Conservation (phyloP, 2,113 vertebrate genomes). For the Myotis lucifugus region DNA sequence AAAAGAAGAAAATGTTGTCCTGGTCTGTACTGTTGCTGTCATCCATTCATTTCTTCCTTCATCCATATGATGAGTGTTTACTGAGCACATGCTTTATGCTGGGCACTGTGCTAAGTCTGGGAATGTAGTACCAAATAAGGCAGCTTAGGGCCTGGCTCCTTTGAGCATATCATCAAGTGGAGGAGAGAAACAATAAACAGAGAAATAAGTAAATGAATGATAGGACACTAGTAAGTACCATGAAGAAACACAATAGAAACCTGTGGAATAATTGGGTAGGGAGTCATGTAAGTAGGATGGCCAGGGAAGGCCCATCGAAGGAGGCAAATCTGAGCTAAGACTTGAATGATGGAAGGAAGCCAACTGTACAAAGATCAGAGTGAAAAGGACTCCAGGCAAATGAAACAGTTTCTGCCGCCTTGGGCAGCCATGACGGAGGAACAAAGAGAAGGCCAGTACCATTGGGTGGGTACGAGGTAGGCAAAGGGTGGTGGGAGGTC, state of each 20-base stretch:
- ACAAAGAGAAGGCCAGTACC: background rate
- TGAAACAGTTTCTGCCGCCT: background rate
- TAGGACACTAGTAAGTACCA: background rate
- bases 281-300: background rate
- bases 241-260: background rate
- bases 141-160: background rate
- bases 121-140: background rate
- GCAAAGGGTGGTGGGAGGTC: background rate
- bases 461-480: no score
- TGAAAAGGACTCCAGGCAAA: background rate
- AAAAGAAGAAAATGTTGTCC: background rate
- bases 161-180: background rate
- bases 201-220: background rate
- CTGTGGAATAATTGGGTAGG: background rate
- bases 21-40: background rate
- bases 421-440: background rate
- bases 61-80: background rate
- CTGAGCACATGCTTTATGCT: background rate
- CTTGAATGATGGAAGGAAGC: background rate
- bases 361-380: rapidly evolving
- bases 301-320: background rate
- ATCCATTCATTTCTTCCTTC: background rate
- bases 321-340: background rate
- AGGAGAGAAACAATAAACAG: background rate
- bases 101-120: no score